Percentiles rank a stretch among this genome's conserved stretches.
These are phyloP conservation scores for Pimephales promelas DNA, from an alignment of 2,113 vertebrate genomes.

Conservation along the genomic window DNA sequence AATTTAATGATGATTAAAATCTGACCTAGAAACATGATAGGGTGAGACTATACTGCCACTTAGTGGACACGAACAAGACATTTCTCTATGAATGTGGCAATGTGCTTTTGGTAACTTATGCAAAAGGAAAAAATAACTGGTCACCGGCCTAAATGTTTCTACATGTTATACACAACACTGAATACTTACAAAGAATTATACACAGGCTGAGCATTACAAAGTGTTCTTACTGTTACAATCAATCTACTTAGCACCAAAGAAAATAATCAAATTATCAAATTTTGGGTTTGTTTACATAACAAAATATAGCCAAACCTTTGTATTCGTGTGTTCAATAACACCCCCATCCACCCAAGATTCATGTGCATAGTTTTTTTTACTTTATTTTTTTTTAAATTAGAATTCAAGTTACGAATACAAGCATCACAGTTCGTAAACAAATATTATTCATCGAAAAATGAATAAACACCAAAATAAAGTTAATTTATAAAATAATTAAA, in stretches of 20 bases:
- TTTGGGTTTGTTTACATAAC: too few relatives aligned
- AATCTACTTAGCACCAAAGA: not conserved
- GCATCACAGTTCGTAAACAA: too few relatives aligned
- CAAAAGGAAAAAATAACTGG: not conserved
- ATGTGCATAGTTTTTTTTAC: too few relatives aligned
- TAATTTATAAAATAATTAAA: too few relatives aligned
- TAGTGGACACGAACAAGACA: conserved; percentile 10
- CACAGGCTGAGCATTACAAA: not conserved
- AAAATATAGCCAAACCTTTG: too few relatives aligned
- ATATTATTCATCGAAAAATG: too few relatives aligned
- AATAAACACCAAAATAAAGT: too few relatives aligned
- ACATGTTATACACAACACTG: not conserved
- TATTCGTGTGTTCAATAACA: too few relatives aligned
- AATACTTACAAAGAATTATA: not conserved
- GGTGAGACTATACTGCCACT: conserved; percentile 36
- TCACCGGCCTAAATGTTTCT: not conserved
- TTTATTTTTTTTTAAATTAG: too few relatives aligned
- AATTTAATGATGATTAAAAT: not conserved
- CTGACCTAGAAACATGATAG: not conserved
- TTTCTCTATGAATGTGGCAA: not conserved
- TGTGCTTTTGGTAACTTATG: not conserved
- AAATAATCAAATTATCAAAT: not conserved
- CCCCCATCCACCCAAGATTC: too few relatives aligned
- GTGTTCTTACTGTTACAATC: not conserved
- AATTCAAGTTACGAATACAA: too few relatives aligned